Evolutionary conservation across 2,113 vertebrate species (phyloP).

Genomic region (Mobula birostris): DNA sequence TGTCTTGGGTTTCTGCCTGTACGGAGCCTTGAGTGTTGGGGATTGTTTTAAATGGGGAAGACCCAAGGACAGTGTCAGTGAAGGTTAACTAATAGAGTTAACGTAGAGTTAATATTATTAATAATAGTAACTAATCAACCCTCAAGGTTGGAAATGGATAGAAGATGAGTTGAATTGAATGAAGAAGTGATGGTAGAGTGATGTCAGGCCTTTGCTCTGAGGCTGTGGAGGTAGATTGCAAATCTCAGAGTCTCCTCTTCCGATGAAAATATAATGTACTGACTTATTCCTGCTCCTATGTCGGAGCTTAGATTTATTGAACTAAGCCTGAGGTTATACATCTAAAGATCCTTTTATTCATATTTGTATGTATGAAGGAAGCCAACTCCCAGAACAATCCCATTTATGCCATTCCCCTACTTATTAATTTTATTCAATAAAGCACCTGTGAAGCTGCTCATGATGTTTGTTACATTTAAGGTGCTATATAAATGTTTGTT

Average conservation of each 20-base stretch:
- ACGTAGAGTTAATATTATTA: no score
- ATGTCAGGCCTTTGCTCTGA: neutral
- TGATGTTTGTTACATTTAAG: neutral
- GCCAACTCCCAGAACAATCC: no score
- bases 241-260: no score
- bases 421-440: neutral
- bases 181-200: neutral
- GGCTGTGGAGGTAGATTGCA: no score
- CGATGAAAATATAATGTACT: no score
- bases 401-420: no score
- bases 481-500: neutral
- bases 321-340: no score
- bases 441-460: neutral
- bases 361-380: no score
- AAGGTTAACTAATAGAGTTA: neutral
- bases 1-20: neutral
- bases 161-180: neutral
- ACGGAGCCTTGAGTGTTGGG: neutral
- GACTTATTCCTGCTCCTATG: no score
- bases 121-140: neutral
- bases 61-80: neutral
- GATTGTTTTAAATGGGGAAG: neutral
- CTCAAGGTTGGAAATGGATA: neutral
- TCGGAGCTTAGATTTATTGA: neutral
- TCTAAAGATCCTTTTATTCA: no score